These are phyloP conservation scores for Phaenicophaeus curvirostris DNA, from an alignment of 2,797 vertebrate species.

Conservation along the genomic window DNA sequence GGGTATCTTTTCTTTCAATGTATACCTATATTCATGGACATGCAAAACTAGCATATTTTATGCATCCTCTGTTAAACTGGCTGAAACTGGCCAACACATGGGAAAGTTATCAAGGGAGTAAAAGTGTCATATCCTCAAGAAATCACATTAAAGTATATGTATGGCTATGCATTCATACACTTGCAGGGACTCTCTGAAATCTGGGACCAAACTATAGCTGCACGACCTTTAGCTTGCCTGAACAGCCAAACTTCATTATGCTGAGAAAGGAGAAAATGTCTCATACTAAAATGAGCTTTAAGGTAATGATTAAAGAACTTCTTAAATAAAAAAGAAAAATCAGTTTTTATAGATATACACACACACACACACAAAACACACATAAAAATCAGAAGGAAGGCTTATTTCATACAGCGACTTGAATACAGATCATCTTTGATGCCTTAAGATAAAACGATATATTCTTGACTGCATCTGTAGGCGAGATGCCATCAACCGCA, in stretches of 20 bases:
- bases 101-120: background rate
- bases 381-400: background rate
- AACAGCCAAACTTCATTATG: background rate
- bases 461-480: background rate
- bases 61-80: background rate
- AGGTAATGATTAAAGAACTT: background rate
- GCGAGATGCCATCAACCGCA: background rate
- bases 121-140: background rate
- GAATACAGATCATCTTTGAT: background rate
- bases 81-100: background rate
- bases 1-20: background rate
- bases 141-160: background rate
- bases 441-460: background rate
- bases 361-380: background rate
- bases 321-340: background rate
- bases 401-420: background rate
- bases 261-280: background rate
- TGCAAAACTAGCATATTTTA: background rate
- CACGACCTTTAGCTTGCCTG: background rate
- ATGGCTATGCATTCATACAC: background rate
- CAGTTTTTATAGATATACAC: background rate
- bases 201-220: background rate
- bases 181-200: background rate
- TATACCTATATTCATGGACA: background rate
- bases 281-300: background rate